Conservation (phyloP, 2,113 vertebrate genomes). For the Gorsachius goisagi region DNA sequence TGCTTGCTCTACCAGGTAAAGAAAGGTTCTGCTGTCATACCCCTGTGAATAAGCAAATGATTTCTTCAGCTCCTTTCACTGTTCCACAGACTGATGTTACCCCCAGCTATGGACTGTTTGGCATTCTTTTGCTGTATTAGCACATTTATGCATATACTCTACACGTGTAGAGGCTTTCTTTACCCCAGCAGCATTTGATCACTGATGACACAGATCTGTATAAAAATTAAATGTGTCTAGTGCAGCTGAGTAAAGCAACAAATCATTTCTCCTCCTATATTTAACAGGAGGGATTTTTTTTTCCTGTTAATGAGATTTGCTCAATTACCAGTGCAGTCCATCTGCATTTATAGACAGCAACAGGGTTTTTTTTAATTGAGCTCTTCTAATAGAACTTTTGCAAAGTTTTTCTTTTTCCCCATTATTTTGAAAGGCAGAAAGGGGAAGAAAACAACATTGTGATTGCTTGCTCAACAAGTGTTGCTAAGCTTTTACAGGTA, state of each 20-base stretch:
- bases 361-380: not conserved
- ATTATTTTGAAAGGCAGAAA: not conserved
- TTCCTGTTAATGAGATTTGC: not conserved
- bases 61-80: not conserved
- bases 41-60: not conserved
- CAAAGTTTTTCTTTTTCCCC: not conserved
- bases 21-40: not conserved
- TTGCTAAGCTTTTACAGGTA: not conserved
- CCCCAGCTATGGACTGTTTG: fast-evolving
- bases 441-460: not conserved
- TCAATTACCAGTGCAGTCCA: not conserved
- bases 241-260: not conserved
- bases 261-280: not conserved
- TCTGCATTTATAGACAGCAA: not conserved
- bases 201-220: not conserved
- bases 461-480: not conserved
- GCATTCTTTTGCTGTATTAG: not conserved
- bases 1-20: not conserved
- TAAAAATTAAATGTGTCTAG: not conserved
- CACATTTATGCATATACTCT: not conserved
- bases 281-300: not conserved
- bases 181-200: not conserved
- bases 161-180: not conserved
- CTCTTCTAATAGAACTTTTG: not conserved
- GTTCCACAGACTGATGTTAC: not conserved